Evolutionary conservation across 2,113 vertebrate species (phyloP).

Genomic region (Fulica atra): DNA sequence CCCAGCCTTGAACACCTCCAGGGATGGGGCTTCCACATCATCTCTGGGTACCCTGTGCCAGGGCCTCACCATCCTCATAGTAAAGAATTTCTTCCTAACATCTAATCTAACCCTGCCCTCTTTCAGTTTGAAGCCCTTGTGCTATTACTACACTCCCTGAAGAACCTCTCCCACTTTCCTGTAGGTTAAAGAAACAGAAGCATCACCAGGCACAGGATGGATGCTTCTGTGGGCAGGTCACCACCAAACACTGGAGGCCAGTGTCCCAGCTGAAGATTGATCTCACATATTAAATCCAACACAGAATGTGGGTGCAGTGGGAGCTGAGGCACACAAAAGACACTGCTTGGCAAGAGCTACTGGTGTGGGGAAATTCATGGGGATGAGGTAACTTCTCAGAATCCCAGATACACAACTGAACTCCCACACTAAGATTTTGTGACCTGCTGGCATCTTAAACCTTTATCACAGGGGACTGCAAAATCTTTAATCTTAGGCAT

Average conservation of each 20-base stretch:
- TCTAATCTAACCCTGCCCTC: too few relatives aligned
- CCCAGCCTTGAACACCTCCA: too few relatives aligned
- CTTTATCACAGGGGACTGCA: neutral
- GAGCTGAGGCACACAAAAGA: neutral
- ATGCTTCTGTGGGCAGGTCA: neutral
- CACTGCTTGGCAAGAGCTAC: neutral
- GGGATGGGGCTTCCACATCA: too few relatives aligned
- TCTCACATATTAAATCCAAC: neutral
- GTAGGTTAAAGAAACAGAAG: neutral
- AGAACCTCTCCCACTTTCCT: too few relatives aligned
- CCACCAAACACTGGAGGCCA: neutral
- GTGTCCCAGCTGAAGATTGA: neutral
- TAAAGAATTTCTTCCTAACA: too few relatives aligned
- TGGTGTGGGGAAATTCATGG: neutral
- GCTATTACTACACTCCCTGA: too few relatives aligned
- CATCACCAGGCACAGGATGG: neutral
- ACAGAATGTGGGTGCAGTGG: neutral
- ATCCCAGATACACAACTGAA: neutral
- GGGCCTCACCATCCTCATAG: too few relatives aligned
- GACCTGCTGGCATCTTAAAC: accelerated
- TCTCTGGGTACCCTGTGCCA: too few relatives aligned
- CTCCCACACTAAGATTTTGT: neutral
- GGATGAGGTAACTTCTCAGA: neutral
- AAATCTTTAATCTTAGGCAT: neutral
- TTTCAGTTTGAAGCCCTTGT: too few relatives aligned